Evolutionary conservation across 2,797 vertebrate species (phyloP).

Genomic region (Pangasius larnaudii): DNA sequence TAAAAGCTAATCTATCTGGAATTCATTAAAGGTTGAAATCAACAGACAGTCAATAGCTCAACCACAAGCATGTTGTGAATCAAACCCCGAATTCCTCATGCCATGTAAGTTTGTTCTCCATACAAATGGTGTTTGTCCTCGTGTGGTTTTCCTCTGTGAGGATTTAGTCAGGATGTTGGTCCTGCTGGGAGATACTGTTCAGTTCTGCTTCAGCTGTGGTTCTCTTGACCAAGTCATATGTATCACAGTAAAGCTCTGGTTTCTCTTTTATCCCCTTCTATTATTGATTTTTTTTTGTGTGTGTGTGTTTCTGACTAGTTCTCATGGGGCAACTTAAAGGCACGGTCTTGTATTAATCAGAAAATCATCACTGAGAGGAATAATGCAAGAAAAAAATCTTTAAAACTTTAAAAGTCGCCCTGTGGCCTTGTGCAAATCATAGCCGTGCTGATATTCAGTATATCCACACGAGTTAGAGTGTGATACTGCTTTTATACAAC

Average conservation of each 20-base stretch:
- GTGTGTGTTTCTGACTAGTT: not conserved
- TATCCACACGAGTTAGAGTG: not conserved
- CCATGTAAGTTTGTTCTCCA: slow-evolving; percentile 12
- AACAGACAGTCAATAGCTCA: not conserved
- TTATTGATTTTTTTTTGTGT: not conserved
- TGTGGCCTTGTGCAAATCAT: not conserved
- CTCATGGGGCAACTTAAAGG: not conserved
- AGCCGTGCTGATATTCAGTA: not conserved
- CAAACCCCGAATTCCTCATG: slow-evolving; percentile 2
- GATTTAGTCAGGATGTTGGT: slow-evolving; percentile 9
- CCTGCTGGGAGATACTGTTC: slow-evolving; percentile 21
- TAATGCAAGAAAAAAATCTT: not conserved
- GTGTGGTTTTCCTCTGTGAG: slow-evolving; percentile 24
- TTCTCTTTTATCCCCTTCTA: not conserved
- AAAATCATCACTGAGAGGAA: slow-evolving; percentile 3
- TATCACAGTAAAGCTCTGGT: slow-evolving; percentile 28
- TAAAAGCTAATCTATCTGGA: not conserved
- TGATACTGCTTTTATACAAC: not conserved
- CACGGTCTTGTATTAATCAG: not conserved
- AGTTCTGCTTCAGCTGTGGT: slow-evolving; percentile 19
- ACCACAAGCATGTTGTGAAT: not conserved
- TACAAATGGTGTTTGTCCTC: slow-evolving; percentile 13
- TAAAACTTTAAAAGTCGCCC: not conserved
- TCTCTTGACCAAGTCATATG: slow-evolving; percentile 30
- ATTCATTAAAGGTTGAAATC: slow-evolving; percentile 14